phyloP scores from a whole-genome alignment of 1,140 invertebrate species.

The Sycophaga agraensis region DNA sequence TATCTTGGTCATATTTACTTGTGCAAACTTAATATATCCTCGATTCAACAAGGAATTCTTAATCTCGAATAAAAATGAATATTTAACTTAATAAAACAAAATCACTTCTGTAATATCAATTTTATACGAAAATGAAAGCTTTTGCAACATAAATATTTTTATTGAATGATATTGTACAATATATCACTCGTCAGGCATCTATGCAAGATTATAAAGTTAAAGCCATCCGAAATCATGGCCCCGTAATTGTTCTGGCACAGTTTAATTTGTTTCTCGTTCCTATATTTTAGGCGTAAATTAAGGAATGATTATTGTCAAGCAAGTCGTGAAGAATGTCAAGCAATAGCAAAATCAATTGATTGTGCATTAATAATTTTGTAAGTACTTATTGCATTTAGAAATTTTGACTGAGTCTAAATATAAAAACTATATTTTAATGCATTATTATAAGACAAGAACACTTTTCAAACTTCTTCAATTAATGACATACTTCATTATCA shows the following conservation, averaged over 20 bases:
- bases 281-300: slow-evolving; percentile 19
- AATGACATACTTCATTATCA: slow-evolving; percentile 19
- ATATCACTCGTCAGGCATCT: slow-evolving; percentile 9
- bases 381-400: slow-evolving; percentile 17
- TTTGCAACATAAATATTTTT: slow-evolving; percentile 21
- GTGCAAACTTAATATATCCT: slow-evolving; percentile 17
- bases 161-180: slow-evolving; percentile 12
- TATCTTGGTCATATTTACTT: slow-evolving; percentile 24
- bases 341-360: background rate
- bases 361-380: slow-evolving; percentile 11
- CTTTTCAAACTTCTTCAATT: slow-evolving; percentile 10
- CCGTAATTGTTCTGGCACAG: slow-evolving; percentile 19
- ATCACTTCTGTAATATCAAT: background rate
- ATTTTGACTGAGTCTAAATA: background rate
- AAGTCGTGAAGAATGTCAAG: slow-evolving; percentile 14
- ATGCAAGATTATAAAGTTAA: background rate
- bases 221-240: slow-evolving; percentile 7
- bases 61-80: slow-evolving; percentile 1
- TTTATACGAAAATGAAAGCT: slow-evolving; percentile 10
- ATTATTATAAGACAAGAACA: slow-evolving; percentile 21
- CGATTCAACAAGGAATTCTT: slow-evolving; percentile 7
- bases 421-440: background rate
- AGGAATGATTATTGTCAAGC: slow-evolving; percentile 25
- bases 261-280: slow-evolving; percentile 3
- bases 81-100: no score